A percentile compares a stretch with the other conserved stretches of the same genome.
phyloP scores from a whole-genome alignment of 2,888 invertebrate species.

The Acronicta psi region DNA sequence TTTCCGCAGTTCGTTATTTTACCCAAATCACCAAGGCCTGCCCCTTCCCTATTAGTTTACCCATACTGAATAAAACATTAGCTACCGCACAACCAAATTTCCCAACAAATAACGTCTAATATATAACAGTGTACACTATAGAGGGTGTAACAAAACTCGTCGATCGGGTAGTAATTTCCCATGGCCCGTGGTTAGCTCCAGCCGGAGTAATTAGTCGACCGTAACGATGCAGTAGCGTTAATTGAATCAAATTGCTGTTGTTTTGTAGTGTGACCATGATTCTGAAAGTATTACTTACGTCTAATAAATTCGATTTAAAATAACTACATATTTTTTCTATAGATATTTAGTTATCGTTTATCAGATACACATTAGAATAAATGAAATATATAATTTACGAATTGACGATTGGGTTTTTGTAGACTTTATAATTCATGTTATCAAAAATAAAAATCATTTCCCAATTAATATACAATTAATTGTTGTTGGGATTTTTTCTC shows the following conservation, averaged over 20 bases:
- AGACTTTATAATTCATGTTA: too few relatives aligned
- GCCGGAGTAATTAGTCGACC: conserved; percentile 54
- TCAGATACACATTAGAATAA: too few relatives aligned
- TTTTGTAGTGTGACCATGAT: conserved; percentile 37
- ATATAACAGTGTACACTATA: conserved; percentile 6
- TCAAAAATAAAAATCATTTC: too few relatives aligned
- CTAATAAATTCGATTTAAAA: too few relatives aligned
- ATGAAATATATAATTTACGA: too few relatives aligned
- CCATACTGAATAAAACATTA: conserved; percentile 27
- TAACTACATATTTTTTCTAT: too few relatives aligned
- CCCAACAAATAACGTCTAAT: conserved; percentile 2
- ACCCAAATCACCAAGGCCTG: conserved; percentile 10
- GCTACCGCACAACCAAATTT: not conserved
- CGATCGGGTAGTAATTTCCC: conserved; percentile 44
- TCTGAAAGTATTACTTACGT: too few relatives aligned
- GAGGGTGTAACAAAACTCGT: conserved; percentile 7
- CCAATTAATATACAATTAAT: too few relatives aligned
- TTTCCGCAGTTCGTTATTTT: conserved; percentile 3
- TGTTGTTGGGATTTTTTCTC: too few relatives aligned
- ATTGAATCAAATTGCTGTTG: conserved; percentile 64
- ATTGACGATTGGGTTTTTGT: too few relatives aligned
- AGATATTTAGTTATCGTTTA: too few relatives aligned
- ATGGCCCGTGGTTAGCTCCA: conserved; percentile 27
- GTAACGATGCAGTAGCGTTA: conserved; percentile 59
- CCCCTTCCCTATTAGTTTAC: not conserved